phyloP scores from a whole-genome alignment of 2,888 invertebrate species.

The Phorcus lineatus region DNA sequence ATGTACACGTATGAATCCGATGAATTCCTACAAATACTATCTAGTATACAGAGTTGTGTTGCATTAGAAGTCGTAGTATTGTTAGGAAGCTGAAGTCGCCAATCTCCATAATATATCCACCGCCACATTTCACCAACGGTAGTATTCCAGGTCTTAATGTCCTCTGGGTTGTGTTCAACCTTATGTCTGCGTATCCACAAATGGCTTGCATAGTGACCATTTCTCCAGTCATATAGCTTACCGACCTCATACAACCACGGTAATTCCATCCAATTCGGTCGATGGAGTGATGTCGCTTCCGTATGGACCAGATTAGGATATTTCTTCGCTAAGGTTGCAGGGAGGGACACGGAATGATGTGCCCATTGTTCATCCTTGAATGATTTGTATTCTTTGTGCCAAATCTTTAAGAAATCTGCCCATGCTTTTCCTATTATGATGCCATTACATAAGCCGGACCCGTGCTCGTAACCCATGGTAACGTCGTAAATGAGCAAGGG shows the following conservation, averaged over 20 bases:
- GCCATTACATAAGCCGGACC: not conserved
- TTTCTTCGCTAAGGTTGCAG: conserved; percentile 1
- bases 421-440: conserved; percentile 18
- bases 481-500: not conserved
- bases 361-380: conserved; percentile 6
- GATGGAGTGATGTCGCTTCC: conserved; percentile 2
- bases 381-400: conserved; percentile 21
- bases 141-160: conserved; percentile 23
- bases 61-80: too few relatives aligned
- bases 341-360: not conserved
- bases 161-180: not conserved
- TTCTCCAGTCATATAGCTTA: conserved; percentile 10
- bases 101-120: conserved; percentile 2
- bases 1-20: not conserved
- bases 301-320: conserved; percentile 9
- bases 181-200: conserved; percentile 8
- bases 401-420: conserved; percentile 23
- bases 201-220: not conserved
- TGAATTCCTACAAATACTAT: not conserved
- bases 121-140: conserved; percentile 13
- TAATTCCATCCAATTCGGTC: conserved; percentile 14
- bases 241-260: not conserved
- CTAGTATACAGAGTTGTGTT: not conserved
- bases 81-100: not conserved
- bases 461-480: conserved; percentile 5